A percentile compares a stretch with the other conserved stretches of the same genome.
These are phyloP conservation scores for Lithobates pipiens DNA, from an alignment of 2,797 vertebrate genomes.

Conservation along the genomic window DNA sequence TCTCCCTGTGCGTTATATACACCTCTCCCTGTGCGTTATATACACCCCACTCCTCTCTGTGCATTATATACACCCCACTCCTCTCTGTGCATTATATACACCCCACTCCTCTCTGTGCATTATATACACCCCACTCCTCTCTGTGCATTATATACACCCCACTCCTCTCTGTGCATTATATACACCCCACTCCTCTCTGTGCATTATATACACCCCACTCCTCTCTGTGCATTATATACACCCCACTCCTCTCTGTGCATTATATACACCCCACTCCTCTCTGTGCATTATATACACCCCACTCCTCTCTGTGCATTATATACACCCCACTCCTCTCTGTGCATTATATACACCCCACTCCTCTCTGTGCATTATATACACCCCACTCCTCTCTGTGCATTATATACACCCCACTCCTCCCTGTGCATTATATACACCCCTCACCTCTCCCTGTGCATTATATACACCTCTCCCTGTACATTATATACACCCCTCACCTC, in stretches of 20 bases:
- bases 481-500: background rate
- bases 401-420: background rate
- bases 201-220: no score
- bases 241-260: background rate
- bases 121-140: no score
- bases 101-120: no score
- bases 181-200: no score
- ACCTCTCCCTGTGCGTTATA: background rate
- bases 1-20: background rate
- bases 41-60: fast-evolving
- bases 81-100: no score
- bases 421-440: no score
- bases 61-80: no score
- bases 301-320: background rate
- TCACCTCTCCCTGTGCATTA: background rate
- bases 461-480: background rate
- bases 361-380: background rate
- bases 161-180: no score
- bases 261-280: background rate
- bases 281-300: no score
- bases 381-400: background rate
- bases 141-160: no score
- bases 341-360: background rate
- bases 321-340: background rate
- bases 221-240: no score